phyloP scores from a whole-genome alignment of 1,140 invertebrate genomes.

The Drosophila santomea region DNA sequence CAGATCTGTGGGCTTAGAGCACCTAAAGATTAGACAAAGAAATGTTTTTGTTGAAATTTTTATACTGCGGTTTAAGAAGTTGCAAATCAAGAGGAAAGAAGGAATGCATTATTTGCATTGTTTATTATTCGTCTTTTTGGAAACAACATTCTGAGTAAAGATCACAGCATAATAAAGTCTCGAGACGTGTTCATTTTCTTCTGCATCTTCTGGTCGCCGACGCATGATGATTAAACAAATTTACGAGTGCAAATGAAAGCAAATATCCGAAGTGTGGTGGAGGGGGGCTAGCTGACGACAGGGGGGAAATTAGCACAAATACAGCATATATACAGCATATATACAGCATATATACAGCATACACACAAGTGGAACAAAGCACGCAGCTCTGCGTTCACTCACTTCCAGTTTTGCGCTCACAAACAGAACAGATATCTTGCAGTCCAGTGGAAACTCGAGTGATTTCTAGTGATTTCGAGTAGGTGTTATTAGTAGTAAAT shows the following conservation, averaged over 20 bases:
- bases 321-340: not conserved
- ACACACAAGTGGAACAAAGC: conserved; percentile 15
- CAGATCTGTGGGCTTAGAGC: conserved; percentile 8
- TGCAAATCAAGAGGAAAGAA: not conserved
- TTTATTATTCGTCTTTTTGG: not conserved
- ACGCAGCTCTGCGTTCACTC: not conserved
- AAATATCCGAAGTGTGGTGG: not conserved
- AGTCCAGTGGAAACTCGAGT: not conserved
- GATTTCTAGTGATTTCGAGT: no score
- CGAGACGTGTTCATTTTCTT: conserved; percentile 7
- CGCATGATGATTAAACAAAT: conserved; percentile 36
- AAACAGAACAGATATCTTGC: not conserved
- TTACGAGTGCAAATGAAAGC: conserved; percentile 21
- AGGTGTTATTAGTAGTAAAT: no score
- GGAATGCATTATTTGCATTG: not conserved
- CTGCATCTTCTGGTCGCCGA: not conserved
- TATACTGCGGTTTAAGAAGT: not conserved
- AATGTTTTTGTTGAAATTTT: not conserved
- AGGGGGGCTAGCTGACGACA: not conserved
- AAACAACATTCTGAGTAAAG: conserved; percentile 6
- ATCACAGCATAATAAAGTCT: conserved; percentile 27
- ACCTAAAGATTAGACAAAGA: conserved; percentile 3
- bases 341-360: not conserved
- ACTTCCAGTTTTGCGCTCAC: conserved; percentile 20
- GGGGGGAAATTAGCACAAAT: conserved; percentile 13